Base-by-base conservation (phyloP, 2,797 vertebrate species). In the Triplophysa bombifrons region DNA sequence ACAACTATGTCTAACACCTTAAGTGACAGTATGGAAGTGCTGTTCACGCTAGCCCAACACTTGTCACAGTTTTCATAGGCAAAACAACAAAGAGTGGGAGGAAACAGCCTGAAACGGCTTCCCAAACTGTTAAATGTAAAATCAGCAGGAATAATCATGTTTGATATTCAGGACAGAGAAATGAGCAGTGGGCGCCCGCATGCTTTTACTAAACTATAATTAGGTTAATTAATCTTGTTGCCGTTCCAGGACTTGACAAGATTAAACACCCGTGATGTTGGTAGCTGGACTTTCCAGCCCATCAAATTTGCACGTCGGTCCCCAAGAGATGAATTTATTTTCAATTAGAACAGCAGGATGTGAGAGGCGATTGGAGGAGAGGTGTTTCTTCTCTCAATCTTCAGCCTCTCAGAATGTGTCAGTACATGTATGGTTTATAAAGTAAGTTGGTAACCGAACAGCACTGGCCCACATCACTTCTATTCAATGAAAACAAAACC, bases 301-400 rank as follows among this genome's bases (percentile, higher is more conserved):
- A 90, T 92, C 90, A 90, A 87, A 92, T 90, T 88, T 87, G 87
- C 83, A 86, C 85, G 84, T 71, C 13, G 48, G 84, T 91, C 89
- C 86, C 87, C 71, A 60, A 38, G 89, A 50, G 90, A 89, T 90
- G 88, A 88, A 90, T 93, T 92, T 91, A 89, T 90, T 93, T 93
- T 93, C 90, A 93, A 92, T 93, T 91, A 92, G 85, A 81, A 84
- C 78, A 83, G 85, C 89, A 78, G 78, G 84, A 88, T 89, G 76
- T 84, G 38, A 78, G 58, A 84, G 70, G 22, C n/a, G 53, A 78
- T 75, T 60, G 64, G 69, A 25, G 30, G n/a, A 63, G 56, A 34
- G 38, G 51, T 46, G 22, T 7, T 41, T 27, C 6, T 69, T 55
- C 16, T 25, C 63, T 34, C 8, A 22, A 75, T 17, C 50, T 10